These are phyloP conservation scores for rat (Rattus norvegicus) DNA, from an alignment of 2,113 vertebrate species.

Conservation along the genomic window DNA sequence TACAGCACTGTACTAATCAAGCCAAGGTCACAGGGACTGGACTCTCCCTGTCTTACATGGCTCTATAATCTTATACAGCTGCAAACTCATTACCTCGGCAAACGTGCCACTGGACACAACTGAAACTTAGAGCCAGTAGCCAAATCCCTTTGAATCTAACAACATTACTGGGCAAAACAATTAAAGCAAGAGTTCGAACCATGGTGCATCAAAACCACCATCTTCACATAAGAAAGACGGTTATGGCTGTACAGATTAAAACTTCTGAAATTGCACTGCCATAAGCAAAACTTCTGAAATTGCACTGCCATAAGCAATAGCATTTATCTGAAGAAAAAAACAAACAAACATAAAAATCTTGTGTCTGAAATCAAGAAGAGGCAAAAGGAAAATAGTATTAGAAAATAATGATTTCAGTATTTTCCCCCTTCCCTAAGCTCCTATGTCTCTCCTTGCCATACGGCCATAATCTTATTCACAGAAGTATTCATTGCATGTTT, in stretches of 20 bases:
- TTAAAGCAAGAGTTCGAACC: conserved; percentile 55
- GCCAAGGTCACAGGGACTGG: conserved; percentile 31
- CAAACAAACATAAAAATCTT: background rate
- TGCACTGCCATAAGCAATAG: background rate
- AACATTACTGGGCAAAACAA: conserved; percentile 68
- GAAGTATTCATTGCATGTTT: conserved; percentile 25
- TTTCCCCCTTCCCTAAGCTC: background rate
- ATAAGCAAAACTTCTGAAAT: conserved; percentile 35
- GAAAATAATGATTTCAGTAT: background rate
- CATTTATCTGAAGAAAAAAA: background rate
- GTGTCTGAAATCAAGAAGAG: background rate
- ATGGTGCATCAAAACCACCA: conserved; percentile 35
- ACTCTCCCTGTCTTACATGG: background rate
- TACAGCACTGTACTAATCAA: conserved; percentile 29
- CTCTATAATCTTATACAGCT: conserved; percentile 12
- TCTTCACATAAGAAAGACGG: conserved; percentile 8
- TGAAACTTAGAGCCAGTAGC: conserved; percentile 57
- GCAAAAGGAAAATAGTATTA: background rate
- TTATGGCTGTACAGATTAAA: conserved; percentile 47
- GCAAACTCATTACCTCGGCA: conserved; percentile 63
- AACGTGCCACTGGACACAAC: conserved; percentile 66
- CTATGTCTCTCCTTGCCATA: background rate
- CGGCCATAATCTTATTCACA: background rate
- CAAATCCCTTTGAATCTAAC: conserved; percentile 62
- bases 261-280: background rate